Evolutionary conservation across 2,797 vertebrate species (phyloP).

Genomic region (Ctenopoma multispine): DNA sequence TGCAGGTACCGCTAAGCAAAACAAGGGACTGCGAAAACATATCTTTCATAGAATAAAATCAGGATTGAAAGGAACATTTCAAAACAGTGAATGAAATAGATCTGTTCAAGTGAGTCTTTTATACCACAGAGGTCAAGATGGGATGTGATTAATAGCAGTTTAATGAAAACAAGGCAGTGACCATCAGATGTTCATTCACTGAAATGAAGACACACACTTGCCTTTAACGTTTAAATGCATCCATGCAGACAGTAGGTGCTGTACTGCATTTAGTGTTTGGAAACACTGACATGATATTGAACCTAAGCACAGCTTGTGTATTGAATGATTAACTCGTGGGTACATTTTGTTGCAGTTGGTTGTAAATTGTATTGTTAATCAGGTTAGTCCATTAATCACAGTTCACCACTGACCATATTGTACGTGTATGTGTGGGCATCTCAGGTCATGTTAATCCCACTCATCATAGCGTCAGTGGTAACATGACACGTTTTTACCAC

Average conservation of each 20-base stretch:
- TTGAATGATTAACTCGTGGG: no score
- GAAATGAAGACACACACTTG: slow-evolving; percentile 6
- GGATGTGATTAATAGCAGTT: slow-evolving; percentile 14
- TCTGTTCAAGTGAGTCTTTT: slow-evolving; percentile 17
- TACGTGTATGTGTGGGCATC: no score
- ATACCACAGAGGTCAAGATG: background rate
- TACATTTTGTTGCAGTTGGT: no score
- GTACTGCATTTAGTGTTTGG: background rate
- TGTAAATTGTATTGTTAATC: no score
- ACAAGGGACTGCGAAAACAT: background rate
- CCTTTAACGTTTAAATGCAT: background rate
- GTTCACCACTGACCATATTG: no score
- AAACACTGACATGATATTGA: no score
- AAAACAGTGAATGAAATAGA: slow-evolving; percentile 18
- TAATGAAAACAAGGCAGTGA: slow-evolving; percentile 38
- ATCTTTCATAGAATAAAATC: background rate
- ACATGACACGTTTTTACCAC: slow-evolving; percentile 16
- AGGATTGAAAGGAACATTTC: background rate
- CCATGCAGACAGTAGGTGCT: background rate
- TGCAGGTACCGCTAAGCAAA: slow-evolving; percentile 26
- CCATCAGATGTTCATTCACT: slow-evolving; percentile 50
- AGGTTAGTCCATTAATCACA: no score
- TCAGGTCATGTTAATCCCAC: background rate
- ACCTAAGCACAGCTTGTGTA: no score
- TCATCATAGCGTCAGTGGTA: background rate